Base-by-base conservation (phyloP, 2,888 invertebrate genomes). In the Polylopha cassiicola region DNA sequence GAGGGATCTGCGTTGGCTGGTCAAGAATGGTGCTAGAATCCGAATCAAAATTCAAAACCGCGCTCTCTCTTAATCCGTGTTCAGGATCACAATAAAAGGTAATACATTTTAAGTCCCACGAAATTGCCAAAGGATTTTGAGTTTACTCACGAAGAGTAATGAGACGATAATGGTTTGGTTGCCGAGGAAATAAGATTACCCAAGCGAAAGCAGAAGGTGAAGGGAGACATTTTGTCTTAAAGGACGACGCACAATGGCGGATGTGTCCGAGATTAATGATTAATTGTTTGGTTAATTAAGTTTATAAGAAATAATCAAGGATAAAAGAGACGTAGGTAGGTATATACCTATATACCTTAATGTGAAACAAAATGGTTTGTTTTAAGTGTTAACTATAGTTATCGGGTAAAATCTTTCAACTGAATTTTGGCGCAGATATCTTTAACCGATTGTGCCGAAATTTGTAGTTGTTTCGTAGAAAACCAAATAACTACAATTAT, bases 31-130 rank as follows among this genome's bases (percentile, higher is more conserved):
- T 60, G 71, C 71, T 73, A 80, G 79, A 82, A 78, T 81, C 72
- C 81, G 72, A 85, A 85, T 85, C 85, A 84, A 80, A 85, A 85
- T 85, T 85, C 85, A 82, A 85, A 85, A 85, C 85, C 84, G 81
- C 84, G 78, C 80, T 68, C 81, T 77, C 82, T 84, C 84, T 84
- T 84, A 85, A 85, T 85, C 85, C 85, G 77, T 77, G 81, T 80
- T 82, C 80, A 80, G 80, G 85, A 81, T 82, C 82, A 85, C 85
- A 85, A 85, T 85, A 85, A 85, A 85, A 85, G 84, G 84, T 84
- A 84, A 82, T 82, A 85, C 81, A 85, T 85, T 85, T 82, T 77
- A 82, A 80, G 76, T 81, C 73, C 58, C 55, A 53, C 46, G 34
- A 43, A 43, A 48, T 50, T 51, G 62, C 44, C 60, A 36, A 23